A percentile compares a stretch with the other conserved stretches of the same genome.
Evolutionary conservation across 2,113 vertebrate genomes (phyloP).

Genomic region (Hemichromis elongatus): DNA sequence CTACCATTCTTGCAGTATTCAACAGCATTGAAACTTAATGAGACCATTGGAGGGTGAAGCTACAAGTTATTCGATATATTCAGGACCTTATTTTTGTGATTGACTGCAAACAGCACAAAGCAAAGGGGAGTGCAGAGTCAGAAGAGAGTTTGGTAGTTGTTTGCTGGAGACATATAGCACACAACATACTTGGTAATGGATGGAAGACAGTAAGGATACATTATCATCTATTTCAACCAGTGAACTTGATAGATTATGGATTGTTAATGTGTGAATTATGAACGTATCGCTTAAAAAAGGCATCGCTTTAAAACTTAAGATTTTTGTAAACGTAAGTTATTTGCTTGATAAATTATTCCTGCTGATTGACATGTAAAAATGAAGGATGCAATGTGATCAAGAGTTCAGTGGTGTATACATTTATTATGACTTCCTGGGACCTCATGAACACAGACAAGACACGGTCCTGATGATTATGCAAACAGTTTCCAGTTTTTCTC

Average conservation of each 20-base stretch:
- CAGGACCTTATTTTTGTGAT: not conserved
- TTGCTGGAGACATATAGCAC: not conserved
- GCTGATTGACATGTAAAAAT: not conserved
- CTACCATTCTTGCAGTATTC: not conserved
- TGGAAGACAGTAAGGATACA: conserved; percentile 3
- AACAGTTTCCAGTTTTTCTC: not conserved
- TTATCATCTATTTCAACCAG: conserved; percentile 19
- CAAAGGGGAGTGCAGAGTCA: not conserved
- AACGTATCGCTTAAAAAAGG: not conserved
- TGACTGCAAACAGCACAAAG: not conserved
- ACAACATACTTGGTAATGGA: not conserved
- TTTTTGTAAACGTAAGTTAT: not conserved
- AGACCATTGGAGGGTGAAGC: not conserved
- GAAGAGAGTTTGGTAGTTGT: not conserved
- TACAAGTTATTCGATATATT: not conserved
- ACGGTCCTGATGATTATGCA: not conserved
- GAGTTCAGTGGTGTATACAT: not conserved
- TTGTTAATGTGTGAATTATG: not conserved
- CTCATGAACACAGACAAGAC: not conserved
- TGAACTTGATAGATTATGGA: not conserved
- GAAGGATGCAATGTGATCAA: not conserved
- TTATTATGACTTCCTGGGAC: not conserved
- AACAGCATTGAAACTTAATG: not conserved
- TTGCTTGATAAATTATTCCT: not conserved
- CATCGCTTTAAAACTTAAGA: not conserved